Evolutionary conservation across 2,888 invertebrate species (phyloP).

Genomic region (Chrysodeixis includens): DNA sequence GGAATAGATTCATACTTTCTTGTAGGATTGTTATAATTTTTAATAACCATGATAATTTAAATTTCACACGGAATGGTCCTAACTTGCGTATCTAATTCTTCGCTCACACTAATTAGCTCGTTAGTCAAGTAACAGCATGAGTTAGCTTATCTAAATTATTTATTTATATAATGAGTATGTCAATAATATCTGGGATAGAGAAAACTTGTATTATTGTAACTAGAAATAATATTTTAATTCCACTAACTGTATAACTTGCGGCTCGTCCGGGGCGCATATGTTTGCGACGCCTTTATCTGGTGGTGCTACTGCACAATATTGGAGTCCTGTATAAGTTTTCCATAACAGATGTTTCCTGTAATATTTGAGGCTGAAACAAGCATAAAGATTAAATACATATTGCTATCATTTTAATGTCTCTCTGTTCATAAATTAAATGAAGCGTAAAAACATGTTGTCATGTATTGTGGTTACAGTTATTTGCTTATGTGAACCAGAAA

Average conservation of each 20-base stretch:
- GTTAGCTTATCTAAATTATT: background rate
- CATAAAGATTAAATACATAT: background rate
- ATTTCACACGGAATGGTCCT: background rate
- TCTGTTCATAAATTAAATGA: too few relatives aligned
- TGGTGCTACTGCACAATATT: slow-evolving; percentile 95
- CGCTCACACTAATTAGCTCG: background rate
- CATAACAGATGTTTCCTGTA: slow-evolving; percentile 94
- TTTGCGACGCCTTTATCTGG: slow-evolving; percentile 90
- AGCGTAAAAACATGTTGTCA: too few relatives aligned
- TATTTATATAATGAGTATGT: background rate
- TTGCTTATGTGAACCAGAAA: background rate
- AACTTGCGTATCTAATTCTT: background rate
- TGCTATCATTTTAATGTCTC: too few relatives aligned
- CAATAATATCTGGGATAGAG: background rate
- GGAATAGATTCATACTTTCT: background rate
- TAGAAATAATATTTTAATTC: slow-evolving; percentile 57
- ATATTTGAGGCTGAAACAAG: slow-evolving; percentile 89
- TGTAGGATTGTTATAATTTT: background rate
- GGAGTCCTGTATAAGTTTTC: slow-evolving; percentile 95
- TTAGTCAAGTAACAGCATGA: background rate
- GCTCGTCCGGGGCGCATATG: slow-evolving; percentile 90
- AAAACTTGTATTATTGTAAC: background rate
- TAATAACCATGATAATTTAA: background rate
- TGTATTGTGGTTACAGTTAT: too few relatives aligned
- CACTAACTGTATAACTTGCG: slow-evolving; percentile 94